phyloP scores from a whole-genome alignment of 2,113 vertebrate genomes.

The Myrmophylax atrothorax region DNA sequence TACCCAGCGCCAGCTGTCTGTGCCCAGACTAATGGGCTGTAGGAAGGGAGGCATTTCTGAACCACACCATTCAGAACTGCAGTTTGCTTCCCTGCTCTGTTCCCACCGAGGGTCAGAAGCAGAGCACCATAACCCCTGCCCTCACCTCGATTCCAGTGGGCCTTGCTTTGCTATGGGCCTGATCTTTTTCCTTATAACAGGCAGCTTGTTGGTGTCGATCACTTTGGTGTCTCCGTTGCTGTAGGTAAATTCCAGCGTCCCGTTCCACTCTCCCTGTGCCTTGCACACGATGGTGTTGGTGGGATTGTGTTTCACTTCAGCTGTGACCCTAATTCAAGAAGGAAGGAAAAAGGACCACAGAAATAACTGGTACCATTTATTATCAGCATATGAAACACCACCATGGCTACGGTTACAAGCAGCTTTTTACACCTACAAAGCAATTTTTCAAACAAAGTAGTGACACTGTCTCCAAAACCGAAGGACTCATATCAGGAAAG shows the following conservation, averaged over 20 bases:
- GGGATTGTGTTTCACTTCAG: conserved; percentile 91
- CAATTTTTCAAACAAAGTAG: not conserved
- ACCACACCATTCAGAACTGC: not conserved
- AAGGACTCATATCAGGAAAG: not conserved
- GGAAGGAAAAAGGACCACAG: not conserved
- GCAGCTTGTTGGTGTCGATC: conserved; percentile 86
- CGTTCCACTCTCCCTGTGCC: conserved; percentile 96
- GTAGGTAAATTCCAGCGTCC: conserved; percentile 91
- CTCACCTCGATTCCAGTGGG: conserved; percentile 88
- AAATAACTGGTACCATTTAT: not conserved
- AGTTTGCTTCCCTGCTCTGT: not conserved
- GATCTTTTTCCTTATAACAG: conserved; percentile 86
- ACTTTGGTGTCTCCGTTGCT: conserved; percentile 93
- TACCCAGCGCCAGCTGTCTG: not conserved
- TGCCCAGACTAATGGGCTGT: not conserved
- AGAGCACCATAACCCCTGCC: not conserved
- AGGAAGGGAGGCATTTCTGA: not conserved
- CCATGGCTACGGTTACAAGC: not conserved
- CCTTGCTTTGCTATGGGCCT: conserved; percentile 85
- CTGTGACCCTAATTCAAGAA: conserved; percentile 82
- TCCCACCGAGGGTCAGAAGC: not conserved
- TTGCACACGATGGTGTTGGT: conserved; percentile 91
- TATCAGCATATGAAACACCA: not conserved
- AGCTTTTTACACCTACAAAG: not conserved
- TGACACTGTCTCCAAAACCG: not conserved